Evolutionary conservation across 1,140 invertebrate genomes (phyloP).

Genomic region (Drosophila littoralis): DNA sequence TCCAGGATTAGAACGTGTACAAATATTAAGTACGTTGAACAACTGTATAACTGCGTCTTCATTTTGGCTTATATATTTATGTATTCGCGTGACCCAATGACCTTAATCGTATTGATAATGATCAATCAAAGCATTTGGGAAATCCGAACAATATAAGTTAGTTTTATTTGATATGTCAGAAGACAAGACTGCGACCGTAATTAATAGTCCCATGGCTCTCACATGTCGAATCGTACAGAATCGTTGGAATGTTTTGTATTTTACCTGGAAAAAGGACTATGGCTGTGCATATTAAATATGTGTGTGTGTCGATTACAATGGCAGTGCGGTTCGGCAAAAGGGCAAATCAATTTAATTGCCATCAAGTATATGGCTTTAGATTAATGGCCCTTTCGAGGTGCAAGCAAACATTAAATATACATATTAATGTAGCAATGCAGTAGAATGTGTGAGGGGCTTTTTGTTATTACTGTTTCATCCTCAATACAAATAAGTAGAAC

Average conservation of each 20-base stretch:
- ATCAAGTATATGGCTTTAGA: conserved; percentile 51
- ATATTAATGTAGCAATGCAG: background rate
- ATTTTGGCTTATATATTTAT: background rate
- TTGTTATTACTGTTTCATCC: conserved; percentile 50
- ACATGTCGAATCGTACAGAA: conserved; percentile 43
- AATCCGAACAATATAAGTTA: conserved; percentile 9
- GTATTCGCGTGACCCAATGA: background rate
- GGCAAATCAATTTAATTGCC: conserved; percentile 34
- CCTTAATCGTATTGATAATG: background rate
- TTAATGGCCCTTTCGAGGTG: conserved; percentile 3
- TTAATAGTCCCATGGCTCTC: conserved; percentile 51
- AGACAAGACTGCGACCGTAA: conserved; percentile 21
- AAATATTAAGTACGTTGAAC: background rate
- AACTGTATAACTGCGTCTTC: background rate
- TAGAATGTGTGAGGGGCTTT: conserved; percentile 2
- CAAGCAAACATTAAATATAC: background rate
- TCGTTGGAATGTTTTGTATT: conserved; percentile 23
- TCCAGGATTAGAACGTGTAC: background rate
- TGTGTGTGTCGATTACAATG: background rate
- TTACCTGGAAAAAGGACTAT: conserved; percentile 4
- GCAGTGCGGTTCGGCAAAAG: background rate
- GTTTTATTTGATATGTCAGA: conserved; percentile 14
- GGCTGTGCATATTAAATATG: background rate
- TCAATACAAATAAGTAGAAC: conserved; percentile 50
- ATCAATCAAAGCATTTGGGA: conserved; percentile 23